phyloP scores from a whole-genome alignment of 2,113 vertebrate species.

The Pomatorhinus ruficollis region DNA sequence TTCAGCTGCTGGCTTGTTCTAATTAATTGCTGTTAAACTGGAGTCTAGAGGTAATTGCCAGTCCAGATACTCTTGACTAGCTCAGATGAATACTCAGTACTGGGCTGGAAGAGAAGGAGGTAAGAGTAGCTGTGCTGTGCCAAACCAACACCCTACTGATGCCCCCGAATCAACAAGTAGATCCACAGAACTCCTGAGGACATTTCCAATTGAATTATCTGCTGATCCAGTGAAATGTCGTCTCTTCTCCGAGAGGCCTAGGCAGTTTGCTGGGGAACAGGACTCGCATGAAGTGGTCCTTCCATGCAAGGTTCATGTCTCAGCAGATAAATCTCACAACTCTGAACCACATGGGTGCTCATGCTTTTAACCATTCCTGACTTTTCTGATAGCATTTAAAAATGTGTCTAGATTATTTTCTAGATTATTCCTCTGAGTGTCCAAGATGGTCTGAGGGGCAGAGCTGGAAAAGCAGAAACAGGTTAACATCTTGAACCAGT shows the following conservation, averaged over 20 bases:
- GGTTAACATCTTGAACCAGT: not conserved
- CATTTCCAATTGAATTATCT: not conserved
- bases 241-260: not conserved
- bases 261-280: not conserved
- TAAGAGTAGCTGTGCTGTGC: not conserved
- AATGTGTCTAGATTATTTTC: not conserved
- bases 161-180: not conserved
- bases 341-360: not conserved
- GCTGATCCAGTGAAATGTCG: not conserved
- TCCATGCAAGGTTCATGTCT: not conserved
- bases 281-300: not conserved
- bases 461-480: not conserved
- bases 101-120: not conserved
- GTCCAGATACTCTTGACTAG: slow-evolving; percentile 35
- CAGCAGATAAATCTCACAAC: not conserved
- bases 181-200: not conserved
- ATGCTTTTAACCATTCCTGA: not conserved
- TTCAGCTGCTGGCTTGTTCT: not conserved
- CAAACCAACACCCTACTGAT: not conserved
- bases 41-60: not conserved
- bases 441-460: not conserved
- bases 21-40: slow-evolving; percentile 31
- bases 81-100: slow-evolving; percentile 22
- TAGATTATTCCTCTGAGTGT: not conserved
- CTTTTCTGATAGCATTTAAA: not conserved